phyloP scores from a whole-genome alignment of 2,888 invertebrate species.

The Hipparchia sbordonii region DNA sequence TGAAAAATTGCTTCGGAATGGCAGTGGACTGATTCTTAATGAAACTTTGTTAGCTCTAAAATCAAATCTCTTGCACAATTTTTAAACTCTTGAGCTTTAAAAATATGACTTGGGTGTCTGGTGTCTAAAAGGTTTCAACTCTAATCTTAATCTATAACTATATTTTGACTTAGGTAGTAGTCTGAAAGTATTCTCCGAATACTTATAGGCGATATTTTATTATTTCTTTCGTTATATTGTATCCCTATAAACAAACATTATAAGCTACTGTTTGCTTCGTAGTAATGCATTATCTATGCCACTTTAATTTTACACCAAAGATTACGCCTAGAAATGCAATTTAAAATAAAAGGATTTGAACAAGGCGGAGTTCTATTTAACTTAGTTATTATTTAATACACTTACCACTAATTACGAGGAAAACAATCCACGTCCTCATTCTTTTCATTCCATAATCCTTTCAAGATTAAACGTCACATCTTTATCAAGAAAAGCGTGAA shows the following conservation, averaged over 20 bases:
- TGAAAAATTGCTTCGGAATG: not conserved
- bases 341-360: slow-evolving; percentile 28
- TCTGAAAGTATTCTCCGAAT: no score
- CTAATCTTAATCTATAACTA: no score
- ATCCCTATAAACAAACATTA: no score
- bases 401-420: slow-evolving; percentile 42
- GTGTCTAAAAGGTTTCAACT: no score
- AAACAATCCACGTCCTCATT: slow-evolving; percentile 39
- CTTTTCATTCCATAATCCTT: slow-evolving; percentile 35
- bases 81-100: no score
- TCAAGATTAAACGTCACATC: slow-evolving; percentile 30
- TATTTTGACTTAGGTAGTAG: no score
- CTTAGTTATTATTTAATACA: slow-evolving; percentile 29
- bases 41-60: not conserved
- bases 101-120: no score
- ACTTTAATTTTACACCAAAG: not conserved
- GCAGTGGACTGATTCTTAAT: slow-evolving; percentile 3
- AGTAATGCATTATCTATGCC: no score
- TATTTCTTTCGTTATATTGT: no score
- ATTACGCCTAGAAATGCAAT: not conserved
- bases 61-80: no score
- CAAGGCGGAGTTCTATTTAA: slow-evolving; percentile 29
- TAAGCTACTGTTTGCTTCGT: no score
- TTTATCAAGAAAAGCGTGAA: slow-evolving; percentile 35
- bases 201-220: no score